These are phyloP conservation scores for Callyntrura sp. DNA, from an alignment of 2,888 invertebrate genomes.

Conservation along the genomic window DNA sequence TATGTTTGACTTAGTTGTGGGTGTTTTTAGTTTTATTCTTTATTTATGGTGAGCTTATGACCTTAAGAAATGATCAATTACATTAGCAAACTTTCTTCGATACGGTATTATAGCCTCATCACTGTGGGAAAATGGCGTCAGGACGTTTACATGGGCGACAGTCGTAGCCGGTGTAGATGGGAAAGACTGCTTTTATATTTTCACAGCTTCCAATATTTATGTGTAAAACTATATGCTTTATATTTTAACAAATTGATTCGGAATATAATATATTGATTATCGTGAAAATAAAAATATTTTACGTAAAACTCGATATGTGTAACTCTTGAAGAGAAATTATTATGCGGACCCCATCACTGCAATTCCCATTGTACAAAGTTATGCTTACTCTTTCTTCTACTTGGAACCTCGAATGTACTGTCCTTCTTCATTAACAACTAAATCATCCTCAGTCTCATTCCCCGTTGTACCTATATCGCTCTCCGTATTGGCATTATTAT, in stretches of 20 bases:
- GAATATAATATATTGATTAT: conserved; percentile 13
- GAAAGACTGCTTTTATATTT: conserved; percentile 10
- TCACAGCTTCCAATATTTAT: conserved; percentile 11
- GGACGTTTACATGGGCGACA: not conserved
- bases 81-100: not conserved
- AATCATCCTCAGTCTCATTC: conserved; percentile 65
- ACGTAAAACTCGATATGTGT: not conserved
- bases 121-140: conserved; percentile 3
- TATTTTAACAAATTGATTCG: conserved; percentile 48
- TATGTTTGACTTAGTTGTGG: not conserved
- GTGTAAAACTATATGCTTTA: not conserved
- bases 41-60: conserved; percentile 30
- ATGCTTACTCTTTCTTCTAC: not conserved
- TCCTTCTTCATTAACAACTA: conserved; percentile 52
- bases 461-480: conserved; percentile 29
- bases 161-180: conserved; percentile 1
- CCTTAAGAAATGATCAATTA: not conserved
- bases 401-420: conserved; percentile 23
- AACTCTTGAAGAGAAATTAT: no score
- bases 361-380: not conserved
- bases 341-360: not conserved
- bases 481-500: conserved; percentile 11
- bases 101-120: conserved; percentile 17
- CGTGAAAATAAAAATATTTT: conserved; percentile 35
- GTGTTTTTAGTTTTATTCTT: not conserved